A percentile compares a stretch with the other conserved stretches of the same genome.
These are phyloP conservation scores for Leuciscus idus DNA, from an alignment of 2,113 vertebrate genomes.

Conservation along the genomic window DNA sequence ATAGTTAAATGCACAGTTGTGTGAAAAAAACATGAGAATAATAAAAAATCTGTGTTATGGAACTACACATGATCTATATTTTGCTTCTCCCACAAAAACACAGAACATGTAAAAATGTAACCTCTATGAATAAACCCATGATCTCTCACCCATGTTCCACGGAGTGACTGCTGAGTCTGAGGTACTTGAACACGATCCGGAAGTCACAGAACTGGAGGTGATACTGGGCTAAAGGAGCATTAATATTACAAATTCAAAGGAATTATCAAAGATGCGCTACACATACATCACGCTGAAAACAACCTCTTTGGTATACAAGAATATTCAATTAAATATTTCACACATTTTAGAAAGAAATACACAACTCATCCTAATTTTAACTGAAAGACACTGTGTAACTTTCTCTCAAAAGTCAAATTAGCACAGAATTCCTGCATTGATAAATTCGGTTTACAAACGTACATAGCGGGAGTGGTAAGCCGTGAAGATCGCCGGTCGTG, in stretches of 20 bases:
- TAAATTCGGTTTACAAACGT: conserved; percentile 58
- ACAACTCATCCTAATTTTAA: neutral
- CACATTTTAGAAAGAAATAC: neutral
- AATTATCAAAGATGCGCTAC: neutral
- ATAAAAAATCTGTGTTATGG: neutral
- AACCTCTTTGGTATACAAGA: neutral
- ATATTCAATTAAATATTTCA: neutral
- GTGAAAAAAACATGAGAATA: neutral
- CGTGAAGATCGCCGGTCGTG: conserved; percentile 76
- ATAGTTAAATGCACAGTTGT: neutral
- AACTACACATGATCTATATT: neutral
- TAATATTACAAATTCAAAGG: neutral
- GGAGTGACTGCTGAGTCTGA: conserved; percentile 84
- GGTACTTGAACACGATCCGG: conserved; percentile 92
- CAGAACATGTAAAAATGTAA: neutral
- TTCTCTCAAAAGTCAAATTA: neutral
- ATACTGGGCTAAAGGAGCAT: conserved; percentile 83
- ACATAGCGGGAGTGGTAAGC: conserved; percentile 86
- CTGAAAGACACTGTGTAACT: neutral
- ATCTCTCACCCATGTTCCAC: conserved; percentile 85
- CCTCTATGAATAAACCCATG: neutral
- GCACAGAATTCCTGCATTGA: neutral
- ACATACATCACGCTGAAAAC: neutral
- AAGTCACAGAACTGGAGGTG: conserved; percentile 81
- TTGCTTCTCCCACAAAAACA: neutral